Conservation (phyloP, 2,113 vertebrate genomes). For the Grantiella picta region DNA sequence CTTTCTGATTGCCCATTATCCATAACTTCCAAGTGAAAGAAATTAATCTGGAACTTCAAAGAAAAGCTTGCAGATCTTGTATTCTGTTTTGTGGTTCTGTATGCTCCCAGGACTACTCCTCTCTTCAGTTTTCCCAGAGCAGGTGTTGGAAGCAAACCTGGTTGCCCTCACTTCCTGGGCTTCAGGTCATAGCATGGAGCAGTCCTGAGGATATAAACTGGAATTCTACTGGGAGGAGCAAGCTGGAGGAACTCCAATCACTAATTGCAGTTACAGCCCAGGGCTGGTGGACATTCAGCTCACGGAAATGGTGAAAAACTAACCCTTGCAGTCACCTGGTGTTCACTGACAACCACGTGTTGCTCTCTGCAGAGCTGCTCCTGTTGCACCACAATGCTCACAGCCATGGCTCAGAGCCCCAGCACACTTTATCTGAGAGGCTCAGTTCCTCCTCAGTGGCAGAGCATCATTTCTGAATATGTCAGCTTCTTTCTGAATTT, state of each 20-base stretch:
- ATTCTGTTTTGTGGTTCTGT: not conserved
- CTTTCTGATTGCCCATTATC: not conserved
- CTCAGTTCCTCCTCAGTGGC: not conserved
- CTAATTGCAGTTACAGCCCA: not conserved
- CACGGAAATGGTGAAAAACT: not conserved
- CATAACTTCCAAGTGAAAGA: not conserved
- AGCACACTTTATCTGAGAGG: not conserved
- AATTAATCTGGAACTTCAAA: not conserved
- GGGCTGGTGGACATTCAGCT: not conserved
- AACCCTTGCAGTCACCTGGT: not conserved
- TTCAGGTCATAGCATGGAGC: not conserved
- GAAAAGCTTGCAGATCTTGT: not conserved
- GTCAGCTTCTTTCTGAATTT: not conserved
- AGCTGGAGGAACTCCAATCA: not conserved
- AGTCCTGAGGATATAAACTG: not conserved
- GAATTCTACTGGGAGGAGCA: not conserved
- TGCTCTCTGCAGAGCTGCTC: not conserved
- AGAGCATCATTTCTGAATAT: not conserved
- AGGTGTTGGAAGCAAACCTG: not conserved
- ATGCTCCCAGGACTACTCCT: not conserved
- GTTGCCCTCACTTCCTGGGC: not conserved
- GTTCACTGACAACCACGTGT: not conserved
- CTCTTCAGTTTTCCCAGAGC: not conserved
- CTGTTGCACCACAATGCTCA: not conserved
- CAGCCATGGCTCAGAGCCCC: not conserved